A percentile compares a stretch with the other conserved stretches of the same genome.
phyloP scores from a whole-genome alignment of 2,888 invertebrate genomes.

The Platycheirus albimanus region DNA sequence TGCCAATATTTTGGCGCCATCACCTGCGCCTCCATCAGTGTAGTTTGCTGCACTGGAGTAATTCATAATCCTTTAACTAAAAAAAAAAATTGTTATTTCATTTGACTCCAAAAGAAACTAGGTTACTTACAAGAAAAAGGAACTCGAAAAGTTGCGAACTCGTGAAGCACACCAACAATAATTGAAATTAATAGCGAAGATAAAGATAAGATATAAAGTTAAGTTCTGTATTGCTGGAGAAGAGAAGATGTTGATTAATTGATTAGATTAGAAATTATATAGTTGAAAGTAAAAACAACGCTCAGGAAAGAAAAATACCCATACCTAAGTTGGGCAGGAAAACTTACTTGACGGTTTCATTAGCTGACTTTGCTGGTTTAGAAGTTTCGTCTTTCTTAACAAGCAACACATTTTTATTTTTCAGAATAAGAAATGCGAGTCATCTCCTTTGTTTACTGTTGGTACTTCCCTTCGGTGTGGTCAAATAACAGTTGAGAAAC shows the following conservation, averaged over 20 bases:
- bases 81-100: not conserved
- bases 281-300: no score
- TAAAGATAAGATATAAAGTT: slow-evolving; percentile 5
- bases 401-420: no score
- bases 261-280: slow-evolving; percentile 9
- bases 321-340: no score
- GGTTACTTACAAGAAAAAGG: slow-evolving; percentile 19
- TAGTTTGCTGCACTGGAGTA: not conserved
- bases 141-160: not conserved
- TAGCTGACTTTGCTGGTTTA: no score
- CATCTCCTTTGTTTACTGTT: no score
- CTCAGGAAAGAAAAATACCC: no score
- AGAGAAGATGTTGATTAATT: slow-evolving; percentile 15
- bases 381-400: no score
- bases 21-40: slow-evolving; percentile 76
- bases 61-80: slow-evolving; percentile 27
- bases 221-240: not conserved
- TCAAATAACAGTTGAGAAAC: no score
- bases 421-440: no score
- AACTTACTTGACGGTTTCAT: no score
- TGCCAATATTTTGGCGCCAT: slow-evolving; percentile 86
- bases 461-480: no score
- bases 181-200: not conserved
- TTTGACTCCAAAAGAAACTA: not conserved
- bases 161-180: slow-evolving; percentile 3